Percentiles rank a stretch among this genome's conserved stretches.
These are phyloP conservation scores for Hippoglossus stenolepis DNA, from an alignment of 2,113 vertebrate genomes.

Conservation along the genomic window DNA sequence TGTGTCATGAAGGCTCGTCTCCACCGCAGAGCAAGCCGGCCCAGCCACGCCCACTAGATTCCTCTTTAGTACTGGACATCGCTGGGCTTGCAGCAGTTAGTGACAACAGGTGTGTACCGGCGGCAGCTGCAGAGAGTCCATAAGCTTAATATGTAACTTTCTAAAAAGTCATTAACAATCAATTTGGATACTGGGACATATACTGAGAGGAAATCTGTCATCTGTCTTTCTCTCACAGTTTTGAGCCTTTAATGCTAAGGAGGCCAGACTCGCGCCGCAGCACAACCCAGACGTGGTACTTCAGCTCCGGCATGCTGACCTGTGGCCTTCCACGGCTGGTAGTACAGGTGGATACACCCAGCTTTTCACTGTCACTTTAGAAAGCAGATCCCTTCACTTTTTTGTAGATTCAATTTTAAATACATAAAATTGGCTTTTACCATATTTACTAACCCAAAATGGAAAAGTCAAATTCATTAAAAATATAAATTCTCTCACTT, in stretches of 20 bases:
- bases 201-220: neutral
- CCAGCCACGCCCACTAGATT: constrained; percentile 85
- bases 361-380: neutral
- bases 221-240: constrained; percentile 76
- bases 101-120: constrained; percentile 89
- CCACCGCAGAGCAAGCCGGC: constrained; percentile 91
- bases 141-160: neutral
- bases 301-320: constrained; percentile 89
- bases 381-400: neutral
- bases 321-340: constrained; percentile 93
- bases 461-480: too few relatives aligned
- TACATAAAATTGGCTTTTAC: neutral
- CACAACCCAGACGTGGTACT: constrained; percentile 96
- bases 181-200: too few relatives aligned
- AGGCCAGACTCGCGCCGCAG: constrained; percentile 91
- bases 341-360: constrained; percentile 86
- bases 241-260: constrained; percentile 93
- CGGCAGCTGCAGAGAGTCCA: neutral
- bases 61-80: constrained; percentile 92
- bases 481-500: neutral
- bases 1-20: constrained; percentile 96
- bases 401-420: too few relatives aligned
- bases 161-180: neutral
- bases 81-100: constrained; percentile 95
- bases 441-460: too few relatives aligned